Evolutionary conservation across 2,888 invertebrate genomes (phyloP).

Genomic region (Papilio elwesi): DNA sequence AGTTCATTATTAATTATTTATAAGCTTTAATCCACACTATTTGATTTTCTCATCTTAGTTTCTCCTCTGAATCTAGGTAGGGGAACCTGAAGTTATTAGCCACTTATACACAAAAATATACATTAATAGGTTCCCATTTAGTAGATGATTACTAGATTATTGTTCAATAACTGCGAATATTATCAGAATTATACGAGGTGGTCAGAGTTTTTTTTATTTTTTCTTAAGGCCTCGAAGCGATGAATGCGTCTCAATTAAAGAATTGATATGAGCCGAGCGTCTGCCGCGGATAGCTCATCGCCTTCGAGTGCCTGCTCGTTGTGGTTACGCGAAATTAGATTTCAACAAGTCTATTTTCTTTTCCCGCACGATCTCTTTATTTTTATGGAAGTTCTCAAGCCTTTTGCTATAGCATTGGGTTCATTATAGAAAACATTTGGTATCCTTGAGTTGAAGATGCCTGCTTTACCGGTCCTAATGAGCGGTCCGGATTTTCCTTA

Average conservation of each 20-base stretch:
- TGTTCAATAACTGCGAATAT: background rate
- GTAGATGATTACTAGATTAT: background rate
- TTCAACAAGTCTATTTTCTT: conserved; percentile 82
- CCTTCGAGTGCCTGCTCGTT: conserved; percentile 77
- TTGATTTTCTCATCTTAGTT: background rate
- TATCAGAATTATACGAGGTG: conserved; percentile 3
- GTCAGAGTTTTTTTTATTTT: conserved; percentile 44
- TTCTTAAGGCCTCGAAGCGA: conserved; percentile 65
- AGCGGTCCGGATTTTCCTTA: too few relatives aligned
- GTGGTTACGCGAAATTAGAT: conserved; percentile 84
- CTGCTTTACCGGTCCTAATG: too few relatives aligned
- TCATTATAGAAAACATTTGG: background rate
- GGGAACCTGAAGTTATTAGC: background rate
- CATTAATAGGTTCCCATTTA: background rate
- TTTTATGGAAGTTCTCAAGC: conserved; percentile 65
- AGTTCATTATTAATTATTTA: background rate
- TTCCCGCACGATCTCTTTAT: conserved; percentile 70
- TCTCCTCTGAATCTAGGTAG: background rate
- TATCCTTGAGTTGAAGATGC: too few relatives aligned
- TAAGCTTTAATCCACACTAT: background rate
- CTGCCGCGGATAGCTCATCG: conserved; percentile 82
- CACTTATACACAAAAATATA: background rate
- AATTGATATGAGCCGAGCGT: conserved; percentile 80
- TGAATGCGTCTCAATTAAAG: conserved; percentile 76
- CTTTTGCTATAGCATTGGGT: conserved; percentile 42